A percentile compares a stretch with the other conserved stretches of the same genome.
Evolutionary conservation across 2,113 vertebrate species (phyloP).

Genomic region (Aythya baeri): DNA sequence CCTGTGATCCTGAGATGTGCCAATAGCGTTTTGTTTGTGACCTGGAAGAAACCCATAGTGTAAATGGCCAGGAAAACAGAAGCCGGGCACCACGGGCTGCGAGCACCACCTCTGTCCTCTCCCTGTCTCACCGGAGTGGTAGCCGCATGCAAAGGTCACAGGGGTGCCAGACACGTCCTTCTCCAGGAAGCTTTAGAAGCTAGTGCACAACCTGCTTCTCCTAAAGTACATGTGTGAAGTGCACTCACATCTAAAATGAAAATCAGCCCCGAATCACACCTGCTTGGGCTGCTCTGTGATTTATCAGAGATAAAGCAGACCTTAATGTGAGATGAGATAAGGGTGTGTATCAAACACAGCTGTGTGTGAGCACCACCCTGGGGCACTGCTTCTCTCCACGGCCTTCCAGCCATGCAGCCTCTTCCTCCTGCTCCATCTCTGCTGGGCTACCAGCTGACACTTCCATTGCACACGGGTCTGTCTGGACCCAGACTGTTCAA

Average conservation of each 20-base stretch:
- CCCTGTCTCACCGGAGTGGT: accelerated
- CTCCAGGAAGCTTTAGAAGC: background rate
- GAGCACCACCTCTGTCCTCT: background rate
- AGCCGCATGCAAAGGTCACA: accelerated
- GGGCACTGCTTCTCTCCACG: background rate
- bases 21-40: background rate
- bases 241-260: background rate
- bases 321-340: background rate
- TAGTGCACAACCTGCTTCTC: background rate
- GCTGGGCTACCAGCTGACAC: background rate
- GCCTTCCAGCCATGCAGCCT: background rate
- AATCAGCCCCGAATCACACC: accelerated
- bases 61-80: background rate
- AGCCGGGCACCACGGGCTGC: accelerated
- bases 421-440: background rate
- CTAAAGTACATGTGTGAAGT: background rate
- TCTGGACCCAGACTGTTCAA: accelerated
- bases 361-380: background rate
- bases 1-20: background rate
- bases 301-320: background rate
- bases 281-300: background rate
- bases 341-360: background rate
- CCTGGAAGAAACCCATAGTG: accelerated
- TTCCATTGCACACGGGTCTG: background rate
- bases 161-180: background rate